A percentile compares a stretch with the other conserved stretches of the same genome.
Evolutionary conservation across 2,113 vertebrate species (phyloP).

Genomic region (Cryptotis parvus): DNA sequence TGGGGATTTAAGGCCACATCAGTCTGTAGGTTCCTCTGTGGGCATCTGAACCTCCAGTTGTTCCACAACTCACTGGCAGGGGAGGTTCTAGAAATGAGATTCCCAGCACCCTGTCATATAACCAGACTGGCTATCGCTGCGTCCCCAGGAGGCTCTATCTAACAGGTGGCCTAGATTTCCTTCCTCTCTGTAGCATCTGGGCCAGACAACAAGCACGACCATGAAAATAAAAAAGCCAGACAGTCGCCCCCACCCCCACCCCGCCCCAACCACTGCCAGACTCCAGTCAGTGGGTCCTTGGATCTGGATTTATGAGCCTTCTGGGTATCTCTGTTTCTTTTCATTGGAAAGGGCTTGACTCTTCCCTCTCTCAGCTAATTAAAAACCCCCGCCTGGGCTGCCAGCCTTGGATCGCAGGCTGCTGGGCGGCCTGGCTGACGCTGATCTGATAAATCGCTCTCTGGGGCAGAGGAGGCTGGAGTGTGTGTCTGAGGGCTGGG

Average conservation of each 20-base stretch:
- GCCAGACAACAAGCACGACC: not conserved
- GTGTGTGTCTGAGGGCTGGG: not conserved
- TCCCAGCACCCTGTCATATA: not conserved
- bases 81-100: not conserved
- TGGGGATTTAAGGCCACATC: not conserved
- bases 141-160: not conserved
- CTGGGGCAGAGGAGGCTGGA: not conserved
- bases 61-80: not conserved
- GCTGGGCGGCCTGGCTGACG: not conserved
- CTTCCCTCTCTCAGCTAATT: constrained; percentile 79
- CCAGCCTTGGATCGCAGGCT: constrained; percentile 53
- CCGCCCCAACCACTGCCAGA: not conserved
- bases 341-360: constrained; percentile 66
- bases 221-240: not conserved
- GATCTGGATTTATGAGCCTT: constrained; percentile 75
- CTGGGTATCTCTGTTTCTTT: constrained; percentile 60
- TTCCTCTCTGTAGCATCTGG: not conserved
- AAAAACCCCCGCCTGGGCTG: constrained; percentile 47
- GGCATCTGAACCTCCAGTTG: not conserved
- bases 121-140: not conserved
- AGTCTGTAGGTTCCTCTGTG: not conserved
- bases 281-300: constrained; percentile 29
- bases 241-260: not conserved
- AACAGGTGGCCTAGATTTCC: not conserved
- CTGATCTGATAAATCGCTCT: constrained; percentile 60